Conservation (phyloP, 2,888 invertebrate genomes). For the Sphaerolaimus hirsutus region DNA sequence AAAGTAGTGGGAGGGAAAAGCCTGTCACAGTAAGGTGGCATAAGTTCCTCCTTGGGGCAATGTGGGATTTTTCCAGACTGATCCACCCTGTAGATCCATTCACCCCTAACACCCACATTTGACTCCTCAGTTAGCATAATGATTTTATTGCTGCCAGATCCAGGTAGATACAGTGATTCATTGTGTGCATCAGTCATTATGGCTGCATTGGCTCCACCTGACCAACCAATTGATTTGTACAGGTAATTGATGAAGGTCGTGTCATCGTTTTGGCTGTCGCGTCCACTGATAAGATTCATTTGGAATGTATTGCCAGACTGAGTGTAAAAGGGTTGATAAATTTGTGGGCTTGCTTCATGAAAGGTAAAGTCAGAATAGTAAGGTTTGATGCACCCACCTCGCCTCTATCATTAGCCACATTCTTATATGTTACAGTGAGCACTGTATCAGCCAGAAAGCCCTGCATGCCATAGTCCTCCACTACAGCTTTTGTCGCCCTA, state of each 20-base stretch:
- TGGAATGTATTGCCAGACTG: conserved; percentile 20
- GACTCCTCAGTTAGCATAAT: too few relatives aligned
- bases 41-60: too few relatives aligned
- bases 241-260: conserved; percentile 17
- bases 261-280: conserved; percentile 10
- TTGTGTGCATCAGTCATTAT: too few relatives aligned
- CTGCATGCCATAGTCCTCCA: conserved; percentile 9
- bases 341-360: too few relatives aligned
- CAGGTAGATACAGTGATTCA: too few relatives aligned
- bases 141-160: too few relatives aligned
- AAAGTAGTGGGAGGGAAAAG: too few relatives aligned
- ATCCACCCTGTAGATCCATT: too few relatives aligned
- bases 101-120: too few relatives aligned
- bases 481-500: conserved; percentile 9
- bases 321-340: too few relatives aligned
- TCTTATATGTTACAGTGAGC: conserved; percentile 14
- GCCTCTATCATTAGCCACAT: conserved; percentile 11
- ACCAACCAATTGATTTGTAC: conserved; percentile 19
- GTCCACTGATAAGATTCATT: conserved; percentile 14
- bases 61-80: too few relatives aligned
- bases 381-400: conserved; percentile 5
- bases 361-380: background rate
- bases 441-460: conserved; percentile 15
- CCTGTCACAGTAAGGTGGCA: too few relatives aligned
- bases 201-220: conserved; percentile 16